Conservation (phyloP, 2,888 invertebrate genomes). For the Nematopogon swammerdamellus region DNA sequence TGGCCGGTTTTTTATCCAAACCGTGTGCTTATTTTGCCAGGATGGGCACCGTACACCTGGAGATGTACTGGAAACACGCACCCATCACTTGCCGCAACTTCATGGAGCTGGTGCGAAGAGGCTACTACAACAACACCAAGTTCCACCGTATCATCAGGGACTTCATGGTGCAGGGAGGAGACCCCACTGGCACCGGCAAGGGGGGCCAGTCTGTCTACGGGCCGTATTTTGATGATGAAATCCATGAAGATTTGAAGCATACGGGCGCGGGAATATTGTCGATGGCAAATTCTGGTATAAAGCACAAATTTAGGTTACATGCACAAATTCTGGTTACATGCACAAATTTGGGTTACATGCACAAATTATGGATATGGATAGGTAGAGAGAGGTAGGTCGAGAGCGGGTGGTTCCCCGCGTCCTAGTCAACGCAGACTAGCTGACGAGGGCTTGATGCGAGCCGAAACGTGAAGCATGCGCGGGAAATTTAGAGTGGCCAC, state of each 20-base stretch:
- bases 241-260: slow-evolving; percentile 90
- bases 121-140: slow-evolving; percentile 94
- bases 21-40: slow-evolving; percentile 41
- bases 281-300: no score
- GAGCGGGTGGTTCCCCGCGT: no score
- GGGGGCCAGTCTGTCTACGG: slow-evolving; percentile 98
- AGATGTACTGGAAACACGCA: slow-evolving; percentile 98
- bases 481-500: no score
- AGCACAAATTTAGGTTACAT: no score
- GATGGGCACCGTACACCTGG: slow-evolving; percentile 90
- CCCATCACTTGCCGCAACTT: slow-evolving; percentile 98
- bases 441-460: no score
- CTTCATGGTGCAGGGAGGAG: slow-evolving; percentile 94
- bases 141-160: slow-evolving; percentile 95
- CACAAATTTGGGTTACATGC: no score
- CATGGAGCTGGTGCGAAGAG: slow-evolving; percentile 87
- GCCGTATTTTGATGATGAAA: slow-evolving; percentile 92
- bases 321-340: no score
- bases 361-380: no score
- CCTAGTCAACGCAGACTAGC: no score
- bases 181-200: slow-evolving; percentile 95
- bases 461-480: no score
- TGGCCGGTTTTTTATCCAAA: no score
- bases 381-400: no score
- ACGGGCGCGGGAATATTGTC: slow-evolving; percentile 88